Conservation (phyloP, 1,140 invertebrate genomes). For the Periplaneta americana region DNA sequence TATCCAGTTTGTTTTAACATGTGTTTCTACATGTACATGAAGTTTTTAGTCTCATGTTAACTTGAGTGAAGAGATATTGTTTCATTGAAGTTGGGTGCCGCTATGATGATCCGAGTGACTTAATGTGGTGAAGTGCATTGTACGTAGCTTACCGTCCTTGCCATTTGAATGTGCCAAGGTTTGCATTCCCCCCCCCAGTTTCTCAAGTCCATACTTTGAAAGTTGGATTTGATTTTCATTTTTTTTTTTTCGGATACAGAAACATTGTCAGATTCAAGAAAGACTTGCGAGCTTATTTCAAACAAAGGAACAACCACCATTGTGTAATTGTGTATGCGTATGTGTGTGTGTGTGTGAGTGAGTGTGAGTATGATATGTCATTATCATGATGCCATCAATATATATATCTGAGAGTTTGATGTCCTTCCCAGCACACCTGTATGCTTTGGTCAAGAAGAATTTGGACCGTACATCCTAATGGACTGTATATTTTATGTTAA, state of each 20-base stretch:
- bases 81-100: background rate
- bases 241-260: background rate
- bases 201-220: background rate
- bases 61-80: background rate
- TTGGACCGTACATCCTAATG: background rate
- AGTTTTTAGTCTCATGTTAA: background rate
- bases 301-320: background rate
- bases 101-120: background rate
- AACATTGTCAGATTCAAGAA: background rate
- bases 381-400: background rate
- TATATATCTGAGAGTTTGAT: background rate
- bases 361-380: background rate
- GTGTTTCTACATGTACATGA: background rate
- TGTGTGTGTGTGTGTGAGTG: background rate
- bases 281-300: background rate
- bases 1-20: background rate
- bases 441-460: background rate
- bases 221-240: background rate
- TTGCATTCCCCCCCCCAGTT: background rate
- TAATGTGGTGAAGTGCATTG: background rate
- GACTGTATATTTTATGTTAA: background rate
- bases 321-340: background rate
- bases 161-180: background rate
- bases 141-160: constrained; percentile 6
- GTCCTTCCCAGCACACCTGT: background rate